Evolutionary conservation across 64 coral and sea anemone species (phyloP), one percentile per base, ranked within the genome.

Genomic region (Actinia tenebrosa): DNA sequence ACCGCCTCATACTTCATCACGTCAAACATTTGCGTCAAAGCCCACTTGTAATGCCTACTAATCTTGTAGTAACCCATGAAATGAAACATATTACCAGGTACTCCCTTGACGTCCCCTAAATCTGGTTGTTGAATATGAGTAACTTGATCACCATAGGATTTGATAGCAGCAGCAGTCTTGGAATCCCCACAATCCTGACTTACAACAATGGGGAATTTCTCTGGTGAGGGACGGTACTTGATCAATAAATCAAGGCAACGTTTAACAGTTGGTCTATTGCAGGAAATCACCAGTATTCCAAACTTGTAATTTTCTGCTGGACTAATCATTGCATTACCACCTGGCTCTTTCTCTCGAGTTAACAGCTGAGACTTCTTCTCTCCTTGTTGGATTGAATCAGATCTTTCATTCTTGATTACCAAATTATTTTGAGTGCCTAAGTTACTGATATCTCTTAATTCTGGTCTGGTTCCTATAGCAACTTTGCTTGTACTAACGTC

Each of bases 21-120:
- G 88, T 99, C 93, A 95, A 99, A 99, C 14, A 92, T 56, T 63
- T 95, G 90, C 4, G 88, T 68, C 9, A 99, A 22, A 53, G 93
- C 97, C 93, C 93, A 99, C 62, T 95, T 99, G 60, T 95, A 99
- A 93, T 99, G 97, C 15, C 97, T 83, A n/a, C 92, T 91, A 58
- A 99, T 99, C 60, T 99, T 99, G 81, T 93, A 99, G 59, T 99
- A 99, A 2, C 97, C 97, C 44, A 88, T 92, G 66, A 99, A 95
- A 19, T 83, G 89, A 43, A 56, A 58, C 97, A 99, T 95, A 77
- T 99, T 93, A 18, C 59, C 10, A 56, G 97, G 97, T 15, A 99
- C 64, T 5, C 88, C 94, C 23, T 43, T 43, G 9, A 95, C 82
- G 27, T 90, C 62, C 61, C 89, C 90, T 17, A 99, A 89, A 86